phyloP scores from a whole-genome alignment of 2,797 vertebrate species.

The Phalanger gymnotis region DNA sequence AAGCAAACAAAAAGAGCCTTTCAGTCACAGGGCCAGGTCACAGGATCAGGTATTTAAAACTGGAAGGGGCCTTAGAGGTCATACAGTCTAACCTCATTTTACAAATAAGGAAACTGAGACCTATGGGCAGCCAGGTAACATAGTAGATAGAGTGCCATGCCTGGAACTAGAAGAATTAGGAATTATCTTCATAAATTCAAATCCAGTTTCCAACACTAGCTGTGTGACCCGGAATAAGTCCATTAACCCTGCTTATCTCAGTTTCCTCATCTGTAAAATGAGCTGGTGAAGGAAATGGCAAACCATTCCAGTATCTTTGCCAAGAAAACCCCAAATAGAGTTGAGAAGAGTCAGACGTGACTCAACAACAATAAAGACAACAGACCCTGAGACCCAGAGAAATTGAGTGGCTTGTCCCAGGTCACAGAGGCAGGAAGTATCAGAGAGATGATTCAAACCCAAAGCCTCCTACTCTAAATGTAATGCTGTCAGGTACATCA shows the following conservation, averaged over 20 bases:
- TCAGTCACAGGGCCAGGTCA: not conserved
- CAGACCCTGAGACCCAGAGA: not conserved
- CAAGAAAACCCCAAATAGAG: not conserved
- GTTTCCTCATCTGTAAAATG: not conserved
- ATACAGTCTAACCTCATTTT: not conserved
- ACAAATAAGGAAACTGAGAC: not conserved
- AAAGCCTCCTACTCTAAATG: not conserved
- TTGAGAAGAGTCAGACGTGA: not conserved
- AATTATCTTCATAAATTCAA: not conserved
- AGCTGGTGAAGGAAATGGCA: not conserved
- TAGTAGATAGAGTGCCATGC: not conserved
- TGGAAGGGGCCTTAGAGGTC: not conserved
- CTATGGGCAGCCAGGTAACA: not conserved
- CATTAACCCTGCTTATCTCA: not conserved
- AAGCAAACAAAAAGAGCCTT: conserved; percentile 61
- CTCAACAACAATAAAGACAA: not conserved
- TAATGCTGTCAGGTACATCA: rapidly evolving
- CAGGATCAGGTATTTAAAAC: not conserved
- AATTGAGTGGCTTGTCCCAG: not conserved
- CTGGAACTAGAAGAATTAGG: not conserved
- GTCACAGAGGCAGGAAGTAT: not conserved
- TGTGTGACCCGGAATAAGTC: not conserved
- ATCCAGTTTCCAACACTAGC: not conserved
- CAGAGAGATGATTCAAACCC: not conserved
- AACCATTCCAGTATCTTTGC: too few species aligned